These are phyloP conservation scores for Galaxea fascicularis DNA, from an alignment of 92 coral and sea anemone species.

Conservation along the genomic window DNA sequence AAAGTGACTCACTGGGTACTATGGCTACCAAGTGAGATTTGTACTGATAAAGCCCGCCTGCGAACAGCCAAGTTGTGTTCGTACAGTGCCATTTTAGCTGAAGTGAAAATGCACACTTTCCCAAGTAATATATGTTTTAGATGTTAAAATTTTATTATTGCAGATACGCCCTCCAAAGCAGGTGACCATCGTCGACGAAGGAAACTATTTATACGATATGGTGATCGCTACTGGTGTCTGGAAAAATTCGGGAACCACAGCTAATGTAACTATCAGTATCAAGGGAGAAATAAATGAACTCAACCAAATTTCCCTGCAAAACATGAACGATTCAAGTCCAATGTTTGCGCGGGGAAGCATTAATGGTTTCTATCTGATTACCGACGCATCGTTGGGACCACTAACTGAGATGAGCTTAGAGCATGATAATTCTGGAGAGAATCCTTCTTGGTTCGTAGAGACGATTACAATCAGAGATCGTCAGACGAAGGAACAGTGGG, in stretches of 20 bases:
- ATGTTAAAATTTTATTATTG: neutral
- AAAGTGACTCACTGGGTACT: too few species aligned
- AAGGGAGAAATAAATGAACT: conserved; percentile 14
- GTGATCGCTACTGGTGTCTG: conserved; percentile 35
- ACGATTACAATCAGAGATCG: conserved; percentile 51
- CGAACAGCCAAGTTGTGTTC: too few species aligned
- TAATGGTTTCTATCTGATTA: conserved; percentile 36
- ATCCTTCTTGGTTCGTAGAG: conserved; percentile 69
- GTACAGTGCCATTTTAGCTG: too few species aligned
- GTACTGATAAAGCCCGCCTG: too few species aligned
- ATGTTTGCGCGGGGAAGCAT: conserved; percentile 58
- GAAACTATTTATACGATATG: conserved; percentile 19
- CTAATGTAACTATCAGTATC: conserved; percentile 25
- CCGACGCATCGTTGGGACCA: conserved; percentile 38
- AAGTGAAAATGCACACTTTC: too few species aligned
- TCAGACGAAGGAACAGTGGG: conserved; percentile 52
- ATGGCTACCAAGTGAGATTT: too few species aligned
- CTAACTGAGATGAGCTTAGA: conserved; percentile 33
- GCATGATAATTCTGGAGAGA: conserved; percentile 59
- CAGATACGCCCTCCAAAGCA: conserved; percentile 37
- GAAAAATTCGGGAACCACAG: conserved; percentile 39
- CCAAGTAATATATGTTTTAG: too few species aligned
- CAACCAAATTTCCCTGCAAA: neutral
- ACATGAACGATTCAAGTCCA: conserved; percentile 11
- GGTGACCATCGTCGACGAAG: conserved; percentile 3